Evolutionary conservation across 2,113 vertebrate species (phyloP), one percentile per base, ranked within the genome.

Genomic region (Coryphaenoides rupestris): DNA sequence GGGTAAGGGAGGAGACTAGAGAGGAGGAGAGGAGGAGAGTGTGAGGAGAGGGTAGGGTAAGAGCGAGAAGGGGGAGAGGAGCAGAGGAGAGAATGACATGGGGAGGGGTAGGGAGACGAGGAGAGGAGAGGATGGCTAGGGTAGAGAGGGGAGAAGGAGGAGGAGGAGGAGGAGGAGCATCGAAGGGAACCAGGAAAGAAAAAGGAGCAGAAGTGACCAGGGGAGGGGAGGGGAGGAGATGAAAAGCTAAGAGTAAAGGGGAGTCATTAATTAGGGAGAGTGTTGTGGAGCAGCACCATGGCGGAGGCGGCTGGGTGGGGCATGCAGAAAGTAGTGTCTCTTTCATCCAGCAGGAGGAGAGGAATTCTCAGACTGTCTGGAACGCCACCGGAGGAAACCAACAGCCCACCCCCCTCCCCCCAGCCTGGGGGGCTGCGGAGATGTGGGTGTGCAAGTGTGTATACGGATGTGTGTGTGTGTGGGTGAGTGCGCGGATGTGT

Each of bases 101-200:
- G 54, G 54, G 58, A 58, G 45, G 19, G 49, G 17, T 16, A 24
- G 16, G n/a, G 19, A 19, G 19, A 22, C 17, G 33, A 19, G 59
- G 40, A 17, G 53, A 22, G 23, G 17, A 62, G 70, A 53, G 49
- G 19, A 62, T 28, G 68, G 24, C 60, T 9, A 40, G 33, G 58
- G 66, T 66, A 66, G 70, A n/a, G n/a, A 65, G 66, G 69, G 54
- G 47, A 68, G 78, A 77, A 80, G 80, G 66, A 68, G 78, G 78
- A 81, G 55, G 69, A 70, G 69, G 60, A 62, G 68, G 76, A 54
- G 54, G 54, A 50, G 4, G 47, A n/a, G 47, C 17, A n/a, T 14
- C 17, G 16, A n/a, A 50, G 47, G 17, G 47, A 50, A n/a, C 4
- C 15, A 50, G 47, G 47, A 6, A 12, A 9, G 13, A 9, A 40